Conservation (phyloP, 2,113 vertebrate genomes). For the Microcebus jonahi region DNA sequence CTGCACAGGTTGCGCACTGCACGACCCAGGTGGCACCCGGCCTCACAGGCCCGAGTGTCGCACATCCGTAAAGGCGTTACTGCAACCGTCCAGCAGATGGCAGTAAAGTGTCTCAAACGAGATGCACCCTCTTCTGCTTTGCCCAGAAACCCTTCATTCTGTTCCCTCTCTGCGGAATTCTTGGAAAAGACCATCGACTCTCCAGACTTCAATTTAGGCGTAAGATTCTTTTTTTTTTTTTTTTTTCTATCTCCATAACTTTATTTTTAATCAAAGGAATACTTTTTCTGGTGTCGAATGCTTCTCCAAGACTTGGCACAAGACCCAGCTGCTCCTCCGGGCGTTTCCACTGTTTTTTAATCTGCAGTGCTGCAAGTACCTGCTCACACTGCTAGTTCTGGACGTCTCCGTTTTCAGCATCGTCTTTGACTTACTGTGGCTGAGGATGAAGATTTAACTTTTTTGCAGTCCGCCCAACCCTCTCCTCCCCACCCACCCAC, state of each 20-base stretch:
- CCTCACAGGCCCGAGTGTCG: accelerated
- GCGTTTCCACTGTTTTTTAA: background rate
- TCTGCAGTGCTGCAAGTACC: background rate
- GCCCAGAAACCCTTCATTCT: accelerated
- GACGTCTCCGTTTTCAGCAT: background rate
- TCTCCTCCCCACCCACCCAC: no score
- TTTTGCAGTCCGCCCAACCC: no score
- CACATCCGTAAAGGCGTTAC: background rate
- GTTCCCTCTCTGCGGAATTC: background rate
- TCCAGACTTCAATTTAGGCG: background rate
- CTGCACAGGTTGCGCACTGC: accelerated
- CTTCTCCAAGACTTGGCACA: background rate
- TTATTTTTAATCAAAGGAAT: background rate
- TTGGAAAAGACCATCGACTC: background rate
- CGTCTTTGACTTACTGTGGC: background rate
- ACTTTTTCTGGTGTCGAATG: background rate
- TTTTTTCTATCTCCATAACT: background rate
- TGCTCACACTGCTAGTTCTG: background rate
- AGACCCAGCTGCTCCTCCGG: background rate
- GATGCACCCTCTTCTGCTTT: no score
- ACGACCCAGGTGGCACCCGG: accelerated
- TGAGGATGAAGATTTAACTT: background rate
- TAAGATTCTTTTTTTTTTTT: background rate
- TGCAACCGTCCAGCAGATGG: slow-evolving; percentile 27
- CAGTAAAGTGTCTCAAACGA: background rate